Evolutionary conservation across 2,113 vertebrate species (phyloP).

Genomic region (Phylloscopus trochilus): DNA sequence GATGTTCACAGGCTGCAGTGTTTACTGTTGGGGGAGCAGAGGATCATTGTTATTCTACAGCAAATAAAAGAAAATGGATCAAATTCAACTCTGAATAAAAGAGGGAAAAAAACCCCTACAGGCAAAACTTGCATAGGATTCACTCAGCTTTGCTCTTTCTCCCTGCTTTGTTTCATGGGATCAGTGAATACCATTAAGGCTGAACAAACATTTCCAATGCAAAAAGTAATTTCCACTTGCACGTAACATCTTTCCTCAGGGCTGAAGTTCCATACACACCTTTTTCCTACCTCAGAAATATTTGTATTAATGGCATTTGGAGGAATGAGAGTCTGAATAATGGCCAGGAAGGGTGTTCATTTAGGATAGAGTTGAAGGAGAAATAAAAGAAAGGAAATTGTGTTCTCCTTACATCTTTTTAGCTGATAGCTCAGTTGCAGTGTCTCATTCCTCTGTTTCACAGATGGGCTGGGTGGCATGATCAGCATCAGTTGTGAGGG

Average conservation of each 20-base stretch:
- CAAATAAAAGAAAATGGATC: slow-evolving; percentile 49
- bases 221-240: not conserved
- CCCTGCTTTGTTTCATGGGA: not conserved
- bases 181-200: not conserved
- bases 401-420: not conserved
- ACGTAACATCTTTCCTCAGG: not conserved
- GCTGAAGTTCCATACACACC: not conserved
- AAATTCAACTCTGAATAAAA: slow-evolving; percentile 10
- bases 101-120: fast-evolving
- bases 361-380: not conserved
- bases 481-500: not conserved
- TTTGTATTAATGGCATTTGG: not conserved
- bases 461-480: not conserved
- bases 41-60: slow-evolving; percentile 42
- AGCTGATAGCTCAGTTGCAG: not conserved
- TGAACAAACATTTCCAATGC: not conserved
- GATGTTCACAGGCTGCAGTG: slow-evolving; percentile 11
- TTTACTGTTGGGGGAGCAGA: slow-evolving; percentile 32
- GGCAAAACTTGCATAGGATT: not conserved
- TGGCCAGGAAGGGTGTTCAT: not conserved
- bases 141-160: not conserved
- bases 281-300: not conserved
- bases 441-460: not conserved
- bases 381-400: not conserved
- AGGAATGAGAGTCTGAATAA: not conserved